These are phyloP conservation scores for Anseranas semipalmata DNA, from an alignment of 2,113 vertebrate genomes.

Conservation along the genomic window DNA sequence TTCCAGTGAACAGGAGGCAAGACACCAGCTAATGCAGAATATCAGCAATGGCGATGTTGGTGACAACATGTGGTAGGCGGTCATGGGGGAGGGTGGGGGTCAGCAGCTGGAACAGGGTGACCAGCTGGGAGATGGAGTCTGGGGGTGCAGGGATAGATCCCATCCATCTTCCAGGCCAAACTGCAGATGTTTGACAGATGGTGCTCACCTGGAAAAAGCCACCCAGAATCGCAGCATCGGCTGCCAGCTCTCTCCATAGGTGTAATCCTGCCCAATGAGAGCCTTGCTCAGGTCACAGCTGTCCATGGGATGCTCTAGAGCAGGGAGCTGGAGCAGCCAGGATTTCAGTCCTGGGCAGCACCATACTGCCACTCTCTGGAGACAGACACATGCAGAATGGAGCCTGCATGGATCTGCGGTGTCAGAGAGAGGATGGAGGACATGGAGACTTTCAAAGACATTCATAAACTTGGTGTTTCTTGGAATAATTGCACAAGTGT, in stretches of 20 bases:
- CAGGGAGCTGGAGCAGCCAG: neutral
- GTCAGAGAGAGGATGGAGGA: neutral
- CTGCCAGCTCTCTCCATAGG: neutral
- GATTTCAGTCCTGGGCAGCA: neutral
- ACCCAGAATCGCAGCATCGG: neutral
- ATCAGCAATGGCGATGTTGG: neutral
- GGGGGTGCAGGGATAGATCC: neutral
- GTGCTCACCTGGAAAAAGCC: neutral
- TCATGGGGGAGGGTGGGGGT: too few relatives aligned
- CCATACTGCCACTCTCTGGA: neutral
- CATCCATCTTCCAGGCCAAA: neutral
- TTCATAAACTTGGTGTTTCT: neutral
- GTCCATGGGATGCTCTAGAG: neutral
- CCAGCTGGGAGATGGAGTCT: neutral
- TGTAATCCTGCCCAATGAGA: neutral
- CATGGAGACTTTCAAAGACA: neutral
- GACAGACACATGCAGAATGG: neutral
- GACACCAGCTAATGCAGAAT: neutral
- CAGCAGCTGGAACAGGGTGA: too few relatives aligned
- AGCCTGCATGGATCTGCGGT: neutral
- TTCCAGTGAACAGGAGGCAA: neutral
- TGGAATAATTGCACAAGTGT: neutral
- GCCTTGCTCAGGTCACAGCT: neutral
- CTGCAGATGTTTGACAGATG: neutral
- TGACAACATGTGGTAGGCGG: neutral